Base-by-base conservation (phyloP, 2,888 invertebrate genomes). In the Drosophila prolongata region DNA sequence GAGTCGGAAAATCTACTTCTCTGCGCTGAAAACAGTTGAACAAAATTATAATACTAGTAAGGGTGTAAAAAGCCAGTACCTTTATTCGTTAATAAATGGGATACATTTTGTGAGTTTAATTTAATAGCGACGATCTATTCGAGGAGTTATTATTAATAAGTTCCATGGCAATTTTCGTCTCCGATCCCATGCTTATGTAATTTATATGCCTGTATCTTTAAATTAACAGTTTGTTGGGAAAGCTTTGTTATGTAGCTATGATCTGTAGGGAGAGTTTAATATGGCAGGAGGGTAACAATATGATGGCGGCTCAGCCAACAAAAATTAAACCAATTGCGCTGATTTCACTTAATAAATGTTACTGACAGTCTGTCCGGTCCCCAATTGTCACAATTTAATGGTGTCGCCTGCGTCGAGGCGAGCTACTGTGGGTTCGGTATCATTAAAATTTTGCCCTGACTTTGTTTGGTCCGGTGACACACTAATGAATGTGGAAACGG, bases 311-410 rank as follows among this genome's bases (percentile, higher is more conserved):
- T 76, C 72, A 88, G 79, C 74, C 73, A 79, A 88, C 75, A 69
- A 83, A 86, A 89, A 89, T 88, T 82, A 85, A 79, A 75, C 75
- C 85, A 85, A 85, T 85, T 85, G 87, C 62, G 61, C 75, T 78
- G 80, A 85, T 85, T 89, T 89, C 74, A 73, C 69, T 86, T 86
- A 78, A 86, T 83, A 79, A 86, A 76, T 74, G 57, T 53, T 57
- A 61, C 57, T 64, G 74, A 46, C 30, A 40, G 65, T 40, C 47
- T 47, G 30, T 50, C 19, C 52, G 40, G 75, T n/a, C 52, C 43
- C 74, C 89, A 85, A 89, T 89, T 89, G 89, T 67, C 66, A 59
- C 78, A 78, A 89, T 85, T 78, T 81, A 73, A 53, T 56, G 47
- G 47, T 55, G 66, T 62, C 55, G 76, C 57, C 47, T 58, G 54